Evolutionary conservation across 92 coral and sea anemone species (phyloP).

Genomic region (Phenganax stokvisi): DNA sequence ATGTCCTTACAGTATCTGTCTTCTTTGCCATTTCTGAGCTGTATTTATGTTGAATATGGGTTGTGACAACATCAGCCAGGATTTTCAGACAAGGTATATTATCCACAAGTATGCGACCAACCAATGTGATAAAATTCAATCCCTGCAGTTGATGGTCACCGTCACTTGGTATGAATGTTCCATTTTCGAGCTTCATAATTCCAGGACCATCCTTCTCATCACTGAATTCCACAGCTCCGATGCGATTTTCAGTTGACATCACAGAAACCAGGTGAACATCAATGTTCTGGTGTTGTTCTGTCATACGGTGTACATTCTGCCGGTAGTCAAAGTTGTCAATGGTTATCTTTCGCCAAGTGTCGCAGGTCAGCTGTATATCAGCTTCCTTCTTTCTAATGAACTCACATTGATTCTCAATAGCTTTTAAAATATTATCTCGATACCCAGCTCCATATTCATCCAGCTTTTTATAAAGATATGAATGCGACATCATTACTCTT

Average conservation of each 20-base stretch:
- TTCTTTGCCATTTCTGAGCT: conserved; percentile 51
- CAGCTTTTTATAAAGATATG: conserved; percentile 61
- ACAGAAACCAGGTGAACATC: conserved; percentile 54
- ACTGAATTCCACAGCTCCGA: conserved; percentile 44
- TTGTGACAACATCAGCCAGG: conserved; percentile 27
- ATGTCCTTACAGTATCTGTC: conserved; percentile 48
- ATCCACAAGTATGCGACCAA: conserved; percentile 43
- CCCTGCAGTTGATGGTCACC: conserved; percentile 35
- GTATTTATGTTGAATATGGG: conserved; percentile 48
- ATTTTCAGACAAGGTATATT: conserved; percentile 44
- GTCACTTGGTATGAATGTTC: conserved; percentile 48
- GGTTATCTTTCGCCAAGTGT: conserved; percentile 28
- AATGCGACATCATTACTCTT: conserved; percentile 56
- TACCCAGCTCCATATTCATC: conserved; percentile 66
- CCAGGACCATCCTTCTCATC: conserved; percentile 44
- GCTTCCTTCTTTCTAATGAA: conserved; percentile 39
- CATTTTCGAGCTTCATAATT: conserved; percentile 56
- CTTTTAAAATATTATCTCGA: conserved; percentile 44
- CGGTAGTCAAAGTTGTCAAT: conserved; percentile 34
- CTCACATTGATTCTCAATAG: conserved; percentile 53
- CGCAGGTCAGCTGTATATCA: conserved; percentile 5
- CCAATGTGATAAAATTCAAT: conserved; percentile 52
- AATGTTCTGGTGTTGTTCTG: conserved; percentile 52
- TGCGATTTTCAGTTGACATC: conserved; percentile 58
- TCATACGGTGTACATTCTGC: conserved; percentile 49